These are phyloP conservation scores for Eulemur mongoz DNA, from an alignment of 2,797 vertebrate species.

Conservation along the genomic window DNA sequence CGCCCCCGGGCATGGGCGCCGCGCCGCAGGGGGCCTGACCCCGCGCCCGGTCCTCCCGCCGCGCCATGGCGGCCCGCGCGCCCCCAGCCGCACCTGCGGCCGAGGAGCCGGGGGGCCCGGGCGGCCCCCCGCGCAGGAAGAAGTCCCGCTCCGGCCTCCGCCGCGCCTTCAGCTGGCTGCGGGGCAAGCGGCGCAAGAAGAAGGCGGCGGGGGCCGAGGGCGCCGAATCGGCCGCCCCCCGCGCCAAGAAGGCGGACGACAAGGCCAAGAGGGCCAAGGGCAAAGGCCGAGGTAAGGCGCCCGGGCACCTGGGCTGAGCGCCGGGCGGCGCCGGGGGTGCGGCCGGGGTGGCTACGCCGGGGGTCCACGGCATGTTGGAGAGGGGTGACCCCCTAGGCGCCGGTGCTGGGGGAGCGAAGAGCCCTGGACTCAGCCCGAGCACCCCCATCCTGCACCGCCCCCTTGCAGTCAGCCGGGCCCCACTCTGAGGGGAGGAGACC, in stretches of 20 bases:
- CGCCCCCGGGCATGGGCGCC: conserved; percentile 66
- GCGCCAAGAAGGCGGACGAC: conserved; percentile 77
- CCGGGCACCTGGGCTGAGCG: conserved; percentile 59
- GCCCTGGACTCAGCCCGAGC: not conserved
- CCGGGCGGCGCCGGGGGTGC: not conserved
- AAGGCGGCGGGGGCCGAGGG: conserved; percentile 76
- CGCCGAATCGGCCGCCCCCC: conserved; percentile 53
- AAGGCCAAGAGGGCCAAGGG: conserved; percentile 78
- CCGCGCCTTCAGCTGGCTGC: conserved; percentile 93
- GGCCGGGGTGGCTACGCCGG: not conserved
- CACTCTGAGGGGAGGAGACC: not conserved
- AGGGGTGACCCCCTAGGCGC: not conserved
- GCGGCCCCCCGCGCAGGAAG: conserved; percentile 80
- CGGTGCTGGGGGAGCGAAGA: not conserved
- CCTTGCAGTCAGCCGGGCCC: not conserved
- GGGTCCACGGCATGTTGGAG: not conserved
- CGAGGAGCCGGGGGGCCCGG: conserved; percentile 67
- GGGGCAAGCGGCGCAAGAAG: conserved; percentile 88
- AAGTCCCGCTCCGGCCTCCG: conserved; percentile 89
- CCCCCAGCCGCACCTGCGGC: conserved; percentile 73
- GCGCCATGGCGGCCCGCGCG: conserved; percentile 76
- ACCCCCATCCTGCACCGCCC: not conserved
- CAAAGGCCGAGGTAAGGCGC: conserved; percentile 77
- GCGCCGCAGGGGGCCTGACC: conserved; percentile 68
- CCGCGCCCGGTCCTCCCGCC: conserved; percentile 44